Conservation (phyloP, 2,113 vertebrate species). For the Oplegnathus fasciatus region DNA sequence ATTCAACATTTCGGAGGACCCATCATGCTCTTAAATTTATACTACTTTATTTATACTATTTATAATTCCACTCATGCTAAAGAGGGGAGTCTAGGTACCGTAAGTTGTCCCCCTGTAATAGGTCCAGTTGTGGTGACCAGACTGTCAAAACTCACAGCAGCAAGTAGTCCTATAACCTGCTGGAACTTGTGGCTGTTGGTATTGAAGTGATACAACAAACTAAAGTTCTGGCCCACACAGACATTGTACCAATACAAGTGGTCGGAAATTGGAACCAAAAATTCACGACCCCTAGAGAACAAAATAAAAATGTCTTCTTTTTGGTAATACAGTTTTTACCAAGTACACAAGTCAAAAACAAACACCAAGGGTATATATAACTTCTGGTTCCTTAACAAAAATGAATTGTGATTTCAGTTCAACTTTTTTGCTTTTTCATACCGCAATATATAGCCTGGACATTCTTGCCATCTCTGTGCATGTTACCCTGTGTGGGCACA, state of each 20-base stretch:
- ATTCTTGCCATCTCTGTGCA: conserved; percentile 6
- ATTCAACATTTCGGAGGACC: no score
- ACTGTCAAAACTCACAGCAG: no score
- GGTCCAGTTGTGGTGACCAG: no score
- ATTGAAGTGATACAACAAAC: not conserved
- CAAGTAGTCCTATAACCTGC: no score
- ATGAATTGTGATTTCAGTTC: not conserved
- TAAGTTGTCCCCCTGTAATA: no score
- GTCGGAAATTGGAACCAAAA: no score
- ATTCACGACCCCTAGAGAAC: not conserved
- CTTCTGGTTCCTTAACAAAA: not conserved
- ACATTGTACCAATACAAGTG: not conserved
- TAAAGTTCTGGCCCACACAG: not conserved
- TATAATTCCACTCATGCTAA: no score
- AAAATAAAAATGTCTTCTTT: not conserved
- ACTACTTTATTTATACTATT: no score
- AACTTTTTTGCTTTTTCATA: not conserved
- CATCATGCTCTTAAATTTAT: no score
- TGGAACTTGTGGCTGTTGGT: not conserved
- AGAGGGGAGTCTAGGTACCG: no score
- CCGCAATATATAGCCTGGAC: not conserved
- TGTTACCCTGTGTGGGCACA: conserved; percentile 6
- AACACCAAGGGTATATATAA: no score
- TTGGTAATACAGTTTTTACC: not conserved
- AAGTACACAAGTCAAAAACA: not conserved